Base-by-base conservation (phyloP, 2,113 vertebrate species). In the Osmerus mordax region DNA sequence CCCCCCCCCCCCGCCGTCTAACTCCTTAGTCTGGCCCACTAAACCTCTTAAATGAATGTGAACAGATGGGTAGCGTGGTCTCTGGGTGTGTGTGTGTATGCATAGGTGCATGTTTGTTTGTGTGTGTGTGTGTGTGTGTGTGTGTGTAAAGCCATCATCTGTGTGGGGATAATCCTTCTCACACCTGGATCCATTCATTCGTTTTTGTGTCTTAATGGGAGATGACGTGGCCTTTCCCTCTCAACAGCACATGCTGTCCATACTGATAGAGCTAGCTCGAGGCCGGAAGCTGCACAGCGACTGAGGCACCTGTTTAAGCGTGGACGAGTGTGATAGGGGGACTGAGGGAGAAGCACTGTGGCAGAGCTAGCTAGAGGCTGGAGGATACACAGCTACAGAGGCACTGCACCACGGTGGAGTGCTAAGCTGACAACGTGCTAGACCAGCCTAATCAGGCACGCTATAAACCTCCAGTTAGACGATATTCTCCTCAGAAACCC, bases 151-250 rank as follows among this genome's bases (percentile, higher is more conserved):
- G 16, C 65, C 67, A 52, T 60, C 66, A 18, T 67, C 62, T 52
- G 53, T 62, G 54, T 80, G 69, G 61, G 56, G 72, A 79, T 83
- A 80, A 86, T 86, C 74, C 70, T 53, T 25, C 67, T 14, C 69
- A 77, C 81, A 85, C 78, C 84, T 80, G 74, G 71, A 73, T 83
- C 53, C 71, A 72, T 83, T 81, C 65, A 72, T 25, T n/a, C n/a
- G 14, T 78, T 61, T 63, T 62, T 12, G 4, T 71, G 64, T 74
- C 75, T 64, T 70, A 81, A 80, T 67, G 55, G 56, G 70, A 72
- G 55, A 73, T 74, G 69, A 81, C 16, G 2, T 72, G 15, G 59
- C 78, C 76, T 78, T 79, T 54, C 78, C 58, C 51, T 73, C 18
- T 16, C 19, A 29, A 7, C 62, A 74, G 25, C 14, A 11, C 28